These are phyloP conservation scores for Lagocephalus sceleratus DNA, from an alignment of 2,797 vertebrate species.

Conservation along the genomic window DNA sequence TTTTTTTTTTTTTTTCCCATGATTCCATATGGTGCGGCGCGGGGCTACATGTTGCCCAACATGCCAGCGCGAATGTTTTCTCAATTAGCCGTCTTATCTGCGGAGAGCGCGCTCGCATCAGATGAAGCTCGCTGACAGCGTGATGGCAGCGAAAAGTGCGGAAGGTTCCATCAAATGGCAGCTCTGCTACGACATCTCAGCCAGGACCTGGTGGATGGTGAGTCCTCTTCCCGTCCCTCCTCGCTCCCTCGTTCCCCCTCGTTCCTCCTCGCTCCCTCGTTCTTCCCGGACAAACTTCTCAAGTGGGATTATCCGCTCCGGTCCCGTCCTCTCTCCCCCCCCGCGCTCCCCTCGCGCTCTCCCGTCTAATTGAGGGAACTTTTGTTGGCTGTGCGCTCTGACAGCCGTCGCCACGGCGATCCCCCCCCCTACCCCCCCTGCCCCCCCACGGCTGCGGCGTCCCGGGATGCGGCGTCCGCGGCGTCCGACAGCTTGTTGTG, in stretches of 20 bases:
- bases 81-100: constrained; percentile 98
- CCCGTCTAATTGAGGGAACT: not conserved
- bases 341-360: not conserved
- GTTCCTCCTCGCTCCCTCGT: not conserved
- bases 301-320: not conserved
- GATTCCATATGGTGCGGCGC: constrained; percentile 97
- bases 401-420: not conserved
- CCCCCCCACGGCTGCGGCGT: constrained; percentile 4
- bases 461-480: constrained; percentile 52
- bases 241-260: constrained; percentile 5
- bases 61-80: constrained; percentile 98
- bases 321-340: not conserved
- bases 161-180: constrained; percentile 99
- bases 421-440: too few relatives aligned
- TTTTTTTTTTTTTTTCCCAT: constrained; percentile 91
- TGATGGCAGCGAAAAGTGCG: constrained; percentile 96
- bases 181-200: constrained; percentile 99
- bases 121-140: constrained; percentile 98
- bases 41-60: constrained; percentile 97
- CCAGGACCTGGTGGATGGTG: constrained; percentile 99
- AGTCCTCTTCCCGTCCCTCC: constrained; percentile 68
- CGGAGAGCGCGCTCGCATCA: constrained; percentile 94
- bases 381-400: not conserved
- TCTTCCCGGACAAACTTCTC: not conserved
- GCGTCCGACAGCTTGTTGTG: constrained; percentile 85